Percentiles rank a stretch among this genome's conserved stretches.
phyloP scores from a whole-genome alignment of 2,888 invertebrate genomes.

The Prosopocoilus inquinatus region DNA sequence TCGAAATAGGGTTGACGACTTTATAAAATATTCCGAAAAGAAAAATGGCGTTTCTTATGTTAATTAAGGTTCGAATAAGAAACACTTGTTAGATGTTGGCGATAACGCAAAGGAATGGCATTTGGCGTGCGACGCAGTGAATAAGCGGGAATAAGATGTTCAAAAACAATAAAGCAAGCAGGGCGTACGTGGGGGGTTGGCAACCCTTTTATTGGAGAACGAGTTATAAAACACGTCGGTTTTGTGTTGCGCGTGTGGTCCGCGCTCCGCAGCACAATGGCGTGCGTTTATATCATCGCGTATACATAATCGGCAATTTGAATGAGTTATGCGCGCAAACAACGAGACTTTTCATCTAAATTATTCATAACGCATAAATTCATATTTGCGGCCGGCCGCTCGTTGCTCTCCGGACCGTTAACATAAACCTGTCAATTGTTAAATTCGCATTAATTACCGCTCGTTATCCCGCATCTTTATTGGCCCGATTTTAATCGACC shows the following conservation, averaged over 20 bases:
- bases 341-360: conserved; percentile 41
- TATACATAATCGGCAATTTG: conserved; percentile 46
- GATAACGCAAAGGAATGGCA: no score
- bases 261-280: conserved; percentile 19
- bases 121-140: no score
- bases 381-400: conserved; percentile 42
- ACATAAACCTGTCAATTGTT: conserved; percentile 47
- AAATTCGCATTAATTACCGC: conserved; percentile 44
- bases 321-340: conserved; percentile 44
- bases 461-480: conserved; percentile 20
- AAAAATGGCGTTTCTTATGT: no score
- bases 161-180: no score
- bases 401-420: conserved; percentile 44
- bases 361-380: conserved; percentile 49
- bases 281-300: conserved; percentile 40
- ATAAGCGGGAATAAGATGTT: no score
- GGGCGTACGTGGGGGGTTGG: no score
- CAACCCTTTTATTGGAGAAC: neutral
- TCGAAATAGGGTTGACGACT: no score
- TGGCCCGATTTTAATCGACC: conserved; percentile 2
- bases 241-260: conserved; percentile 18
- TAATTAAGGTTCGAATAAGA: no score
- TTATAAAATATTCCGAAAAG: no score
- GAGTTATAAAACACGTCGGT: neutral
- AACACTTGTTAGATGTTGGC: no score